Base-by-base conservation (phyloP, 1,140 invertebrate genomes). In the Contarinia nasturtii region DNA sequence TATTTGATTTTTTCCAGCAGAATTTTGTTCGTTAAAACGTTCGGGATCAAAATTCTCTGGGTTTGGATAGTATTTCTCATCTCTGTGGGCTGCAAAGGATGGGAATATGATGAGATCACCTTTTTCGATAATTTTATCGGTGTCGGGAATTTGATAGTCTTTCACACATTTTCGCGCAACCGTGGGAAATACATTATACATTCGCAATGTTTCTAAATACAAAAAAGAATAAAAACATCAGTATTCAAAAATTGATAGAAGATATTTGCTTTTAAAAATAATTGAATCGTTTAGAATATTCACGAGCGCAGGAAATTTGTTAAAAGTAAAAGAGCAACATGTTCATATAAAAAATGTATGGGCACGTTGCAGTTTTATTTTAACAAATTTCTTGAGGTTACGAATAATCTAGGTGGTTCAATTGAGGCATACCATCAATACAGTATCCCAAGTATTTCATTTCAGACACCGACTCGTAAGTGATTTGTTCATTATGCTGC, bases 51-150 rank as follows among this genome's bases (percentile, higher is more conserved):
- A 75, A 45, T 50, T 53, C 33, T 63, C 47, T 2, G 73, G 71
- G 45, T 81, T 67, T 12, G 73, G 70, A 56, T 70, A 82, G 52
- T 69, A 63, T 34, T 70, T 58, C 8, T 69, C 65, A 58, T 80
- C 72, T 17, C 68, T 58, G 51, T 85, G 81, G 11, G 63, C 58
- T 45, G 58, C 57, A 49, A 58, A 45, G 1, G 60, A 36, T 0
- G 61, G 59, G 22, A 63, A 53, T 51, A 60, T 57, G 14, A 63
- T 10, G 0, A 55, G 53, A 27, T 54, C 57, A n/a, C 58, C 57
- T 50, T 59, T 57, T 19, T 67, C 55, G 42, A 64, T 55, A 8
- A 51, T 59, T 2, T 65, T 52, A 17, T 53, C 54, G 11, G n/a
- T n/a, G n/a, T n/a, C n/a, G n/a, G n/a, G n/a, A n/a, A n/a, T n/a